Percentiles rank a stretch among this genome's conserved stretches.
Conservation (phyloP, 2,888 invertebrate species). For the Xanthia icteritia region DNA sequence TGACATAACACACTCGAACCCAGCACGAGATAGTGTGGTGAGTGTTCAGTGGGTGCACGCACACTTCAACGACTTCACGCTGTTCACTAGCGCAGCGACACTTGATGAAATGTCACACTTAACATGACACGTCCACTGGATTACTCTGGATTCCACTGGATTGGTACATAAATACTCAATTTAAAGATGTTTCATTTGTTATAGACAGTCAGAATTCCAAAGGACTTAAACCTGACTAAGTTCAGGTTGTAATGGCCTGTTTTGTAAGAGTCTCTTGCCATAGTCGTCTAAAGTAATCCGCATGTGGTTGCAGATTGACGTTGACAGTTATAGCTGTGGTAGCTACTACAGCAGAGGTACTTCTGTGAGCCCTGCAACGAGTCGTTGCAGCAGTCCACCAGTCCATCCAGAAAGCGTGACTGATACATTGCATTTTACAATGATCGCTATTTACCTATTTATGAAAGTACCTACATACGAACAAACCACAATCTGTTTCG, state of each 20-base stretch:
- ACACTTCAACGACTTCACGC: neutral
- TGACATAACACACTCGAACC: constrained; percentile 22
- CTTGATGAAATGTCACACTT: neutral
- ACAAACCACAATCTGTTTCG: neutral
- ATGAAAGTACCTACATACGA: neutral
- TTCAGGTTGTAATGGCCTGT: neutral
- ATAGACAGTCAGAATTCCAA: neutral
- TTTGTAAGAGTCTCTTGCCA: neutral
- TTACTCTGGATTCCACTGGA: too few relatives aligned
- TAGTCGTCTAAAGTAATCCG: neutral
- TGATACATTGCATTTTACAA: neutral
- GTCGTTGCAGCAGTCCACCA: neutral
- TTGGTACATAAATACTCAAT: neutral
- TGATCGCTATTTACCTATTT: neutral
- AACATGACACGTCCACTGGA: neutral
- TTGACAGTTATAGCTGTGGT: too few relatives aligned
- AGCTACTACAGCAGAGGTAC: neutral
- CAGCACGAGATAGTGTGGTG: neutral
- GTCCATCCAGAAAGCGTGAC: neutral
- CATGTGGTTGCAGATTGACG: neutral
- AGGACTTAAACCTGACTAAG: neutral
- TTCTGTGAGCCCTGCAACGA: neutral
- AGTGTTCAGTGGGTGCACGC: neutral
- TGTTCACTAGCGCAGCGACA: neutral
- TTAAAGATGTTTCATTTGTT: neutral